phyloP scores from a whole-genome alignment of 1,140 invertebrate genomes.

The Camponotus vicinus region DNA sequence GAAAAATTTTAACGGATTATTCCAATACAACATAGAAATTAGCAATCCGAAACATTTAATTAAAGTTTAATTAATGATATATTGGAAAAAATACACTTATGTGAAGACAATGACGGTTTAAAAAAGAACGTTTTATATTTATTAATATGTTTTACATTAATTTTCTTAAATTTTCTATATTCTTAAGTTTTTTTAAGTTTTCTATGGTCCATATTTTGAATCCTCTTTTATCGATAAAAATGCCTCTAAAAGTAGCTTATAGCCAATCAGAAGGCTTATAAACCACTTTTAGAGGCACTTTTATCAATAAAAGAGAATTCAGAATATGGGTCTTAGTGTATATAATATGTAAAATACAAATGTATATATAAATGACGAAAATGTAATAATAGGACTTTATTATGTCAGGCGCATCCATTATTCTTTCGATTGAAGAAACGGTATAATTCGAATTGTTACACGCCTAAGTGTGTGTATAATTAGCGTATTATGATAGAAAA shows the following conservation, averaged over 20 bases:
- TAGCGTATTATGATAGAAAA: not conserved
- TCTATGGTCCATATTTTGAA: no score
- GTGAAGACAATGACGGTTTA: no score
- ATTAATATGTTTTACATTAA: not conserved
- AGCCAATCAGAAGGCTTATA: no score
- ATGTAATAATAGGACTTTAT: not conserved
- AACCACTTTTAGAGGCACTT: no score
- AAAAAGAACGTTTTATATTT: not conserved
- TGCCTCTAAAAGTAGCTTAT: no score
- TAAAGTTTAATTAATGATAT: not conserved
- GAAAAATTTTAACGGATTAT: not conserved
- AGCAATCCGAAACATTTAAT: not conserved
- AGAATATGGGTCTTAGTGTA: no score
- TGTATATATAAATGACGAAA: not conserved
- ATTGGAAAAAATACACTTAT: no score
- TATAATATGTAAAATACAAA: not conserved
- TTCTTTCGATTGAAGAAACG: no score
- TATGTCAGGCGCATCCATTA: not conserved
- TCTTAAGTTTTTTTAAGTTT: not conserved
- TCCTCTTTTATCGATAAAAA: no score
- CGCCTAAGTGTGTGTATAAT: constrained; percentile 3
- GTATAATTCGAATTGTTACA: not conserved
- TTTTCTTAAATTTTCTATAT: not conserved
- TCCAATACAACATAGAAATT: not conserved
- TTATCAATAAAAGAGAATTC: no score